Base-by-base conservation (phyloP, 1,140 invertebrate genomes). In the Meloidogyne floridensis region DNA sequence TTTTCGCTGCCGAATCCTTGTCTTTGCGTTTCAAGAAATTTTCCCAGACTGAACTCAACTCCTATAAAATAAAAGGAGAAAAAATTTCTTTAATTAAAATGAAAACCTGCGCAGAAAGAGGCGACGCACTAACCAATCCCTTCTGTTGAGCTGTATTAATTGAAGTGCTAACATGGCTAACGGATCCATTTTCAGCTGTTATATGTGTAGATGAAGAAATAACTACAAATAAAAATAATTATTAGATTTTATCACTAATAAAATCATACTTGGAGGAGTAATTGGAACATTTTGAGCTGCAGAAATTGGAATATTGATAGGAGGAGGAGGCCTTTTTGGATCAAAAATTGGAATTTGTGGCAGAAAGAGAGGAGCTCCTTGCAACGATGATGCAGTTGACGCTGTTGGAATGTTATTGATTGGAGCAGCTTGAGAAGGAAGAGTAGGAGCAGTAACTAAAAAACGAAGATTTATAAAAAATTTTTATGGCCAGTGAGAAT, bases 241-340 rank as follows among this genome's bases (percentile, higher is more conserved):
- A 51, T 18, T 74, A 8, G 7, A 20, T 70, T 8, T 42, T 20
- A 11, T 51, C 47, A 18, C 3, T 6, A 71, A 20, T 0, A 11
- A 9, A 3, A 18, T 6, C 18, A 18, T 32, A 43, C 43, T 69
- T 13, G 54, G 77, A 72, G 59, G 18, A 42, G 77, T 69, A 79
- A 20, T n/a, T 43, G 76, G 11, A 70, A 3, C 4, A n/a, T 2
- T 69, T 18, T 42, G 20, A 3, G 74, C 9, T 11, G 20, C 74
- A 56, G n/a, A n/a, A 56, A 56, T 18, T 15, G 43, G 42, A 43
- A 72, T 3, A 20, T 53, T 79, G 43, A 79, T 69, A 42, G 77
- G 15, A 0, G 77, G 77, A 43, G 77, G 77, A n/a, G 77, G 77
- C 65, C 18, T 72, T 42, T 79, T 79, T 15, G 77, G 77, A 72